phyloP scores from a whole-genome alignment of 2,888 invertebrate species.

The Microctonus hyperodae region DNA sequence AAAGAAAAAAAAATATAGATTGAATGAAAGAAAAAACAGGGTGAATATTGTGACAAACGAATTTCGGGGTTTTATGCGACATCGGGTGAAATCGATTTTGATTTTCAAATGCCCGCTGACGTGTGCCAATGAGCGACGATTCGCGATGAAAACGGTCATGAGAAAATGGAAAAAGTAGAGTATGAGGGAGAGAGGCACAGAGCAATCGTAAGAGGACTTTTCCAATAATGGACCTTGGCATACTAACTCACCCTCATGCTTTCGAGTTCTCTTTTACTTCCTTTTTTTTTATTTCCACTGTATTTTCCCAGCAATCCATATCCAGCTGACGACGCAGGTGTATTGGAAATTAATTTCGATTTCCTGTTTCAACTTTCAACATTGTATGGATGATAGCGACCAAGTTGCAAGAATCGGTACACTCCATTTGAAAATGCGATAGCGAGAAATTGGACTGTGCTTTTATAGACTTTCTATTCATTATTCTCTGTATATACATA shows the following conservation, averaged over 20 bases:
- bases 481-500: not conserved
- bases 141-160: conserved; percentile 37
- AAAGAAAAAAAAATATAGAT: not conserved
- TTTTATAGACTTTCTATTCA: not conserved
- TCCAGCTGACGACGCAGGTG: conserved; percentile 42
- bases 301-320: conserved; percentile 13
- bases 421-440: not conserved
- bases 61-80: conserved; percentile 6
- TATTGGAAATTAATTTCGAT: conserved; percentile 53
- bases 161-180: conserved; percentile 31
- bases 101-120: conserved; percentile 31
- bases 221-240: conserved; percentile 49
- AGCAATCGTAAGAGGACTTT: conserved; percentile 39
- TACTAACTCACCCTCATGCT: conserved; percentile 30
- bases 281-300: conserved; percentile 7
- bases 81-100: conserved; percentile 35
- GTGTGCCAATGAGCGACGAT: conserved; percentile 31
- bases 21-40: not conserved
- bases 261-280: not conserved
- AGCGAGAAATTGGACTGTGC: not conserved
- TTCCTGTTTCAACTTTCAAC: conserved; percentile 34
- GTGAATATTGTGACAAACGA: not conserved
- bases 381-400: not conserved
- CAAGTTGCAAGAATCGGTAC: not conserved
- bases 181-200: not conserved